Percentiles rank a stretch among this genome's conserved stretches.
These are phyloP conservation scores for Hydroisotoma schaefferi DNA, from an alignment of 2,888 invertebrate species.

Conservation along the genomic window DNA sequence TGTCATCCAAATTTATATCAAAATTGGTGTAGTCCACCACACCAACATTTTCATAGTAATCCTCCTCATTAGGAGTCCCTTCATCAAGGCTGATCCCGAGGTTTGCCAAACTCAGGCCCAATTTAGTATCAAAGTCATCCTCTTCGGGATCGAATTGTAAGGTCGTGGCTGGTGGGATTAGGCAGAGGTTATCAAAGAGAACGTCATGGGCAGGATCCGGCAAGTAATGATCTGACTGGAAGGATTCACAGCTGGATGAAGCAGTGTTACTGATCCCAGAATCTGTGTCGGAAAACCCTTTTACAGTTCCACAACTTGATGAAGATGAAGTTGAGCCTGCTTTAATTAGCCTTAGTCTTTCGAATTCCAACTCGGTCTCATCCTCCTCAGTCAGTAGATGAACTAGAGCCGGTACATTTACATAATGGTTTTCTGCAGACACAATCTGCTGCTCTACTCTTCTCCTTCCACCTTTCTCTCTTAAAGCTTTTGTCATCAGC, in stretches of 20 bases:
- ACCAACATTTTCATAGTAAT: slow-evolving; percentile 9
- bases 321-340: slow-evolving; percentile 26
- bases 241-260: slow-evolving; percentile 39
- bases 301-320: slow-evolving; percentile 20
- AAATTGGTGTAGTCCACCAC: slow-evolving; percentile 20
- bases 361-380: slow-evolving; percentile 30
- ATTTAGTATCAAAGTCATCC: slow-evolving; percentile 35
- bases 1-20: slow-evolving; percentile 29
- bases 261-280: slow-evolving; percentile 41
- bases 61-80: background rate
- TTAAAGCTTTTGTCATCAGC: slow-evolving; percentile 3
- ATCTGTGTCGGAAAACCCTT: slow-evolving; percentile 39
- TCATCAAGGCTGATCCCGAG: slow-evolving; percentile 26
- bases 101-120: slow-evolving; percentile 33
- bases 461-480: background rate
- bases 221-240: slow-evolving; percentile 33
- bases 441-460: background rate
- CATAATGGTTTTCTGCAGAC: slow-evolving; percentile 26
- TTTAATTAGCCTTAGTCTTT: slow-evolving; percentile 17
- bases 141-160: slow-evolving; percentile 30
- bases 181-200: slow-evolving; percentile 27
- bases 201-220: slow-evolving; percentile 40
- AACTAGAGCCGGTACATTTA: slow-evolving; percentile 26
- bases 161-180: slow-evolving; percentile 22
- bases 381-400: slow-evolving; percentile 23